Percentiles rank a stretch among this genome's conserved stretches.
phyloP scores from a whole-genome alignment of 1,140 invertebrate genomes.

The Meloidogyne hapla region DNA sequence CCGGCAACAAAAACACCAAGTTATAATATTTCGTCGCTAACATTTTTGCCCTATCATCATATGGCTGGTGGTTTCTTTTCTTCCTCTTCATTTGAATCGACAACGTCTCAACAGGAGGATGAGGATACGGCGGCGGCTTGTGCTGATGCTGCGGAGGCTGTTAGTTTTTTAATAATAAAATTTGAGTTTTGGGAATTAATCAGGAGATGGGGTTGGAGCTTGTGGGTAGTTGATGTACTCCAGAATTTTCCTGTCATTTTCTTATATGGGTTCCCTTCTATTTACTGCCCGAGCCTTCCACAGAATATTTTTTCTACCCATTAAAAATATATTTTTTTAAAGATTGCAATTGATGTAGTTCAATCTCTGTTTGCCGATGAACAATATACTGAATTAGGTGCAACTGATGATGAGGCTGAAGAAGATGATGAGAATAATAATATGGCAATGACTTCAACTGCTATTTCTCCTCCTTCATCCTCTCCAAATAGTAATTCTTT shows the following conservation, averaged over 20 bases:
- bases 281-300: too few species aligned
- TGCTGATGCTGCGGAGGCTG: constrained; percentile 17
- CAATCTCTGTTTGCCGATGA: constrained; percentile 28
- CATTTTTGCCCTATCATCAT: constrained; percentile 11
- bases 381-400: constrained; percentile 1
- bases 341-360: constrained; percentile 31
- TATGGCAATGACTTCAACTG: neutral
- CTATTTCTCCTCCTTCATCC: neutral
- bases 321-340: too few species aligned
- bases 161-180: too few species aligned
- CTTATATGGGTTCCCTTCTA: too few species aligned
- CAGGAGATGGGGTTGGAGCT: too few species aligned
- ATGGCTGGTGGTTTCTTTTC: neutral
- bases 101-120: constrained; percentile 4
- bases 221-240: too few species aligned
- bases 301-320: too few species aligned
- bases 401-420: constrained; percentile 23
- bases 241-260: too few species aligned
- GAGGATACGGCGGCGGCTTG: neutral
- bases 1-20: neutral
- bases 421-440: neutral
- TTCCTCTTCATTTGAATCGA: constrained; percentile 15
- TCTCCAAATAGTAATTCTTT: constrained; percentile 1
- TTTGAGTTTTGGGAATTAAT: too few species aligned
- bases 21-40: constrained; percentile 6